Base-by-base conservation (phyloP, 2,113 vertebrate genomes). In the Emberiza fucata region DNA sequence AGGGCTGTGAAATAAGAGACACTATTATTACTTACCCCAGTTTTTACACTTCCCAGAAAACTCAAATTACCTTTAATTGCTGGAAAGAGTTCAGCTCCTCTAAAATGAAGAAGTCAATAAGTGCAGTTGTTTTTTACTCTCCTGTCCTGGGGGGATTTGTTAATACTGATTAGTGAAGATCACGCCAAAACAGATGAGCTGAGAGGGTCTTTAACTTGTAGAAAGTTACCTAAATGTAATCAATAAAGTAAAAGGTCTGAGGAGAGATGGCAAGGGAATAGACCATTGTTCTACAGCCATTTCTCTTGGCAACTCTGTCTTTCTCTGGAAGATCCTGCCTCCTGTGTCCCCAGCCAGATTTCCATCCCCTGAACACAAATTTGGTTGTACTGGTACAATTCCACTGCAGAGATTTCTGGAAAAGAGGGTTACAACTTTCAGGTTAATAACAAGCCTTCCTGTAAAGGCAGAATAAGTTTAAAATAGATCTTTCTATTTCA, bases 21-120 rank as follows among this genome's bases (percentile, higher is more conserved):
- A 57, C 75, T 82, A 27, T 69, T 90, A 61, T 75, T 85, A 82
- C 87, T 87, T 56, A 80, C 35, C 70, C 14, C 42, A 57, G 29
- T 90, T 96, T 94, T 85, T 77, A 82, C 25, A 83, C 80, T 92
- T 94, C 54, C 27, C n/a, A 88, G 85, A 95, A 92, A 90, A 90
- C 79, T 85, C 44, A 84, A 68, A 79, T 89, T 75, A 68, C 40
- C 35, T 86, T 70, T 95, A 88, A 94, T 92, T 94, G 59, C 63
- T 92, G 71, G 54, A 80, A 95, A 93, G 27, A 63, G 75, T 80
- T 96, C 18, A 51, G 24, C 42, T 86, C 75, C 66, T 88, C 65
- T 51, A 82, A 90, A 90, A 80, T 48, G 40, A 88, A 35, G n/a
- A 82, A 77, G 79, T 88, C 95, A 88, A 90, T 93, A 97, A 95